Conservation (phyloP, 2,888 invertebrate species). For the Dynastes tityus region DNA sequence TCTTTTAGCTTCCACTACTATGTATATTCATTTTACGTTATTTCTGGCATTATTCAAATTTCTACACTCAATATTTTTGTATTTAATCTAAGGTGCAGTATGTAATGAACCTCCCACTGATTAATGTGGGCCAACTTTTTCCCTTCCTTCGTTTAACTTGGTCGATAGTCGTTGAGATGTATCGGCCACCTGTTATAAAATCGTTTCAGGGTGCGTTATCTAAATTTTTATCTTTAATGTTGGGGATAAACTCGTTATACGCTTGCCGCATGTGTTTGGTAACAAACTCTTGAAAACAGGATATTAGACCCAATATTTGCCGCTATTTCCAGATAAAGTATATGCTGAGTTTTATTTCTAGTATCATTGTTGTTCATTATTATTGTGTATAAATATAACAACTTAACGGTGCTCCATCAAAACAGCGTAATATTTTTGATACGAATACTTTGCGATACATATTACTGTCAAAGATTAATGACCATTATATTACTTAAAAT, state of each 20-base stretch:
- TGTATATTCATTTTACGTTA: too few relatives aligned
- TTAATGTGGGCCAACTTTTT: conserved; percentile 15
- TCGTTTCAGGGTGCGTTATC: conserved; percentile 43
- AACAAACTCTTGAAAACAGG: conserved; percentile 29
- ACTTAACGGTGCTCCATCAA: too few relatives aligned
- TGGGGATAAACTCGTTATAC: conserved; percentile 28
- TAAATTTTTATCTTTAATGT: conserved; percentile 41
- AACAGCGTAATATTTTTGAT: too few relatives aligned
- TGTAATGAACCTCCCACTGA: neutral
- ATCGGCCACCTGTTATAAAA: conserved; percentile 46
- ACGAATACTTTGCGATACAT: too few relatives aligned
- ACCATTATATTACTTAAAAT: too few relatives aligned
- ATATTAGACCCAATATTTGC: conserved; percentile 26
- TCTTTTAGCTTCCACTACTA: too few relatives aligned
- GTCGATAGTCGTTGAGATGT: conserved; percentile 27
- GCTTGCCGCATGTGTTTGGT: conserved; percentile 1
- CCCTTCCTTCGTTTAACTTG: conserved; percentile 24
- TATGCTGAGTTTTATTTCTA: too few relatives aligned
- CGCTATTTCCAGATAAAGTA: conserved; percentile 4
- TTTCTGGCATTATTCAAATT: too few relatives aligned
- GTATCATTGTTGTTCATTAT: conserved; percentile 48
- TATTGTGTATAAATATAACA: too few relatives aligned
- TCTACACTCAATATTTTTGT: neutral
- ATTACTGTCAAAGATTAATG: too few relatives aligned
- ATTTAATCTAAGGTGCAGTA: neutral